These are phyloP conservation scores for Poecilia wingei DNA, from an alignment of 2,797 vertebrate genomes.

Conservation along the genomic window DNA sequence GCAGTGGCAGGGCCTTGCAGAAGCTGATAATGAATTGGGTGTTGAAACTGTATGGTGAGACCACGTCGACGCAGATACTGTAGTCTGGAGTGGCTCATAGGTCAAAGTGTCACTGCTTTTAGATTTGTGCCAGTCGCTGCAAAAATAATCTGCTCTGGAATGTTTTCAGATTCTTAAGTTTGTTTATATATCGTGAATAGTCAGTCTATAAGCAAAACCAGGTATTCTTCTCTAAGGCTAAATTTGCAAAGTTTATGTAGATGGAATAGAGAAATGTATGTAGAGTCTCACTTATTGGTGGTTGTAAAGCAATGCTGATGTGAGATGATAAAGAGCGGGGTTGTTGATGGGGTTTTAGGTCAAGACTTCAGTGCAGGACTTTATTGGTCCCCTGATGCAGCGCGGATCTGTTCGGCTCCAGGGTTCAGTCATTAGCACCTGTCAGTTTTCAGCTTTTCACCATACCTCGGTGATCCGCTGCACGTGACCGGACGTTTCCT, in stretches of 20 bases:
- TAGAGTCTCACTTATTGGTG: not conserved
- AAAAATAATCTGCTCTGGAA: slow-evolving; percentile 72
- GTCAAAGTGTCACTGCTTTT: slow-evolving; percentile 68
- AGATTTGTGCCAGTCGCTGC: slow-evolving; percentile 60
- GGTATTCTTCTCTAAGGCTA: not conserved
- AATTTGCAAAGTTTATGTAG: slow-evolving; percentile 1
- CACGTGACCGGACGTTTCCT: slow-evolving; percentile 55
- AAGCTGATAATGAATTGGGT: slow-evolving; percentile 83
- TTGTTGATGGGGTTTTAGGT: slow-evolving; percentile 13
- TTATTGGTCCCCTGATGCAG: slow-evolving; percentile 56
- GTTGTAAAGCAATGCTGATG: slow-evolving; percentile 1
- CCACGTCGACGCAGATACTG: slow-evolving; percentile 69
- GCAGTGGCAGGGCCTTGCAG: slow-evolving; percentile 71
- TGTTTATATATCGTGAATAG: slow-evolving; percentile 5
- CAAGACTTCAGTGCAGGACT: slow-evolving; percentile 10
- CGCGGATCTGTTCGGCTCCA: slow-evolving; percentile 42
- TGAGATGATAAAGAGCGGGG: slow-evolving; percentile 14
- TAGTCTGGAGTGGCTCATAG: slow-evolving; percentile 64
- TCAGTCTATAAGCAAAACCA: not conserved
- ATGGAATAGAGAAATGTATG: slow-evolving; percentile 1
- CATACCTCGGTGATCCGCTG: slow-evolving; percentile 69
- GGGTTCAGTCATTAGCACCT: slow-evolving; percentile 73
- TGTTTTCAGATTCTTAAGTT: slow-evolving; percentile 39
- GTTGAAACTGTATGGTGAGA: slow-evolving; percentile 78
- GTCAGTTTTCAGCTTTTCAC: slow-evolving; percentile 74